Evolutionary conservation across 2,113 vertebrate species (phyloP), one percentile per base, ranked within the genome.

Genomic region (Zosterops japonicus): DNA sequence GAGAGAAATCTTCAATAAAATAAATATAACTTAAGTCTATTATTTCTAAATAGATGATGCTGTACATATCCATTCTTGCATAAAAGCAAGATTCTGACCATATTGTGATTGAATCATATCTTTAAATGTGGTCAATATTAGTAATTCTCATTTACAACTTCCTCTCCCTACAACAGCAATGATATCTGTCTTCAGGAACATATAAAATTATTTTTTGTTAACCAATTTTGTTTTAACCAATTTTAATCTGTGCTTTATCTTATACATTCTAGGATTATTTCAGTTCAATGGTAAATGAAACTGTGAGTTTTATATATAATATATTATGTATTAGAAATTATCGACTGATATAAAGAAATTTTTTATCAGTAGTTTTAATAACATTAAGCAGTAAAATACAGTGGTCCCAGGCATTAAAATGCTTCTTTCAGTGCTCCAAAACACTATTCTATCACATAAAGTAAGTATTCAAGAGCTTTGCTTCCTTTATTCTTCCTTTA

Each of bases 341-440:
- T 35, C 1, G 0, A 57, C 10, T 69, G 41, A 84, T 44, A 52
- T 46, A n/a, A 93, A 86, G 2, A 19, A 77, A 33, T 71, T 19
- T 81, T 94, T 94, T 74, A 78, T 49, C 39, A 60, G 20, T 50
- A 80, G 22, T 59, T 86, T 94, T 92, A 88, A 75, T 77, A 88
- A 18, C 5, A 67, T 74, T 59, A 83, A 67, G 31, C 39, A 86
- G 39, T 80, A 88, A 93, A 92, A 88, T 59, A 65, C 19, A 41
- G 31, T 60, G 44, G 49, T 50, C 16, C 8, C 15, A 60, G 57
- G 16, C n/a, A 74, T 50, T 83, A 67, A 75, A 82, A 81, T 20
- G 6, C 10, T 68, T 12, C 41, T 28, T 91, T 74, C 29, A 41
- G 22, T 85, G 22, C 5, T 68, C 49, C 20, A 59, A 36, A 52